Percentiles rank a stretch among this genome's conserved stretches.
These are phyloP conservation scores for Hyperopisus bebe DNA, from an alignment of 2,113 vertebrate genomes.

Conservation along the genomic window DNA sequence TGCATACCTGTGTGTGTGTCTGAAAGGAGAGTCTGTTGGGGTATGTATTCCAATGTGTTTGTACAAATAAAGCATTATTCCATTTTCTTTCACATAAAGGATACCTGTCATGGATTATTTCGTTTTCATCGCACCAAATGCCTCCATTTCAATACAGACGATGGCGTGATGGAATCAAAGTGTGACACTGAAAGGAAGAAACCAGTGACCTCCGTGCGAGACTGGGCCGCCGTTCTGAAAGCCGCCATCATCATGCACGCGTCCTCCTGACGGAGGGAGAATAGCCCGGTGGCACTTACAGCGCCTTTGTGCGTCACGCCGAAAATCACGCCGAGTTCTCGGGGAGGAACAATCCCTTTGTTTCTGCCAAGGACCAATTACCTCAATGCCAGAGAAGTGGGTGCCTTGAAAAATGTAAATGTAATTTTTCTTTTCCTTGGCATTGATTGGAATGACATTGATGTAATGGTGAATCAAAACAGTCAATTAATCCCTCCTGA, in stretches of 20 bases:
- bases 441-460: neutral
- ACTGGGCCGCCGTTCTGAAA: neutral
- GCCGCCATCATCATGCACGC: no score
- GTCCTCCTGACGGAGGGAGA: neutral
- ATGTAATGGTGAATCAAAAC: constrained; percentile 21
- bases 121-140: neutral
- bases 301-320: neutral
- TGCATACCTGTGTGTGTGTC: neutral
- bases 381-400: neutral
- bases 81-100: neutral
- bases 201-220: neutral
- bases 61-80: neutral
- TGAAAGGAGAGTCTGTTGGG: neutral
- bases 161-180: neutral
- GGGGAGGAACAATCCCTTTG: neutral
- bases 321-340: neutral
- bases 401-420: neutral
- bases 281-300: neutral
- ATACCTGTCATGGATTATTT: neutral
- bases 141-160: neutral
- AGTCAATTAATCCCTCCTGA: neutral
- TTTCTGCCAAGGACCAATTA: neutral
- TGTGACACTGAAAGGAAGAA: neutral
- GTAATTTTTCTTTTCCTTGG: neutral
- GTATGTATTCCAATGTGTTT: neutral